These are phyloP conservation scores for Trochalopteron elliotii DNA, from an alignment of 2,113 vertebrate species.

Conservation along the genomic window DNA sequence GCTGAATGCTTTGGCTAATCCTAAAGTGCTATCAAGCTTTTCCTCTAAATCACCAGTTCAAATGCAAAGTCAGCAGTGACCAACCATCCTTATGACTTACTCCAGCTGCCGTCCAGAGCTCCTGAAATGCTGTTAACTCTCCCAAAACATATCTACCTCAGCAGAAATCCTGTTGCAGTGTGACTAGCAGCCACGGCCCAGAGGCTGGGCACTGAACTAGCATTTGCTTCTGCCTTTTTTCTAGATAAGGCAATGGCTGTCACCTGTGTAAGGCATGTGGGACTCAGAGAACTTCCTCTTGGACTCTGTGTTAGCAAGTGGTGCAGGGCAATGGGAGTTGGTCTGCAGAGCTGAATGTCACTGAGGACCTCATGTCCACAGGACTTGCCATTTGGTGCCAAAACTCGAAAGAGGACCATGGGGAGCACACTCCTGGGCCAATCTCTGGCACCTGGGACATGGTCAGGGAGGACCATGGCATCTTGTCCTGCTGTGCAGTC, in stretches of 20 bases:
- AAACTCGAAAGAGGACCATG: neutral
- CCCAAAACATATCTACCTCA: neutral
- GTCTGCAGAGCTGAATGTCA: neutral
- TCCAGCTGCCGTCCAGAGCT: neutral
- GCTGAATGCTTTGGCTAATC: neutral
- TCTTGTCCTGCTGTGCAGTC: neutral
- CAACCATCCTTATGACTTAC: neutral
- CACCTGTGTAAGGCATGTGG: accelerated
- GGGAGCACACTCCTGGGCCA: neutral
- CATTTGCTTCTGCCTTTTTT: accelerated
- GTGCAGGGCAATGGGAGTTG: neutral
- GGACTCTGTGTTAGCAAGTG: neutral
- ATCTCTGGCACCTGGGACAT: neutral
- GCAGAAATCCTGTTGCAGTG: neutral
- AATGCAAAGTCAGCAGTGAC: neutral
- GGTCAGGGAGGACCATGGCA: accelerated
- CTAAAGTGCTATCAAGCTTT: neutral
- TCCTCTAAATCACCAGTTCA: neutral
- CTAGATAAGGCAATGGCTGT: neutral
- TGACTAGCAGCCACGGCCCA: neutral
- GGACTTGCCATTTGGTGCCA: neutral
- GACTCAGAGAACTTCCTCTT: neutral
- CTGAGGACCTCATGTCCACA: neutral
- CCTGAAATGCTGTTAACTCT: neutral
- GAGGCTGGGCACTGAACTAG: neutral